Conservation (phyloP, 2,888 invertebrate genomes). For the Stratiomys singularior region DNA sequence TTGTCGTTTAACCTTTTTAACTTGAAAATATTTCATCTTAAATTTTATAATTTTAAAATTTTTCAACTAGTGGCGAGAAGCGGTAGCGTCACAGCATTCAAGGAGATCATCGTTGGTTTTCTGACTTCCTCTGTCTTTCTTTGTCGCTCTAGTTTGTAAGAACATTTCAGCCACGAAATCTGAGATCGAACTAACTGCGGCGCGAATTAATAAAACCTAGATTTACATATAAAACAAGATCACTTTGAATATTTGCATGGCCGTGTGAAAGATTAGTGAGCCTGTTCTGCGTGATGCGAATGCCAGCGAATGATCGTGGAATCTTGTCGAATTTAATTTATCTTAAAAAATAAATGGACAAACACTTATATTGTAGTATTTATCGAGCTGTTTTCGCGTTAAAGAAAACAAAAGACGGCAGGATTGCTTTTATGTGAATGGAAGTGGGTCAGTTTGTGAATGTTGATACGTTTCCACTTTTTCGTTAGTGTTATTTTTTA, state of each 20-base stretch:
- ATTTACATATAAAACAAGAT: constrained; percentile 47
- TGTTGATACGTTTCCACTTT: constrained; percentile 1
- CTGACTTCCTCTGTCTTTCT: constrained; percentile 37
- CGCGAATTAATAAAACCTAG: constrained; percentile 47
- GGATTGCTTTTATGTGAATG: constrained; percentile 19
- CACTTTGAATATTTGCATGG: constrained; percentile 53
- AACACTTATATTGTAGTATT: no score
- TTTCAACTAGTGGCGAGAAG: constrained; percentile 49
- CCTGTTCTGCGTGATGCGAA: constrained; percentile 37
- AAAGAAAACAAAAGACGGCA: no score
- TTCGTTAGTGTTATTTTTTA: background rate
- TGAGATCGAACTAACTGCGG: constrained; percentile 44
- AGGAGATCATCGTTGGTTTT: constrained; percentile 53
- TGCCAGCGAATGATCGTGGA: constrained; percentile 48
- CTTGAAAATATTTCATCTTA: constrained; percentile 46
- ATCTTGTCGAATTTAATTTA: constrained; percentile 41
- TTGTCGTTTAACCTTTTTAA: constrained; percentile 19
- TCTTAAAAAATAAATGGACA: no score
- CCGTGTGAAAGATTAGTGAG: background rate
- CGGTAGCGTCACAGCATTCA: constrained; percentile 47
- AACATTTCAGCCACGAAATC: constrained; percentile 50
- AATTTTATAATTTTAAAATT: constrained; percentile 49
- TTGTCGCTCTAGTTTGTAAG: constrained; percentile 43
- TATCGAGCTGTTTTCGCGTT: no score
- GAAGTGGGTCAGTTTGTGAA: background rate